Conservation (phyloP, 2,113 vertebrate species). For the Atlantisia rogersi region DNA sequence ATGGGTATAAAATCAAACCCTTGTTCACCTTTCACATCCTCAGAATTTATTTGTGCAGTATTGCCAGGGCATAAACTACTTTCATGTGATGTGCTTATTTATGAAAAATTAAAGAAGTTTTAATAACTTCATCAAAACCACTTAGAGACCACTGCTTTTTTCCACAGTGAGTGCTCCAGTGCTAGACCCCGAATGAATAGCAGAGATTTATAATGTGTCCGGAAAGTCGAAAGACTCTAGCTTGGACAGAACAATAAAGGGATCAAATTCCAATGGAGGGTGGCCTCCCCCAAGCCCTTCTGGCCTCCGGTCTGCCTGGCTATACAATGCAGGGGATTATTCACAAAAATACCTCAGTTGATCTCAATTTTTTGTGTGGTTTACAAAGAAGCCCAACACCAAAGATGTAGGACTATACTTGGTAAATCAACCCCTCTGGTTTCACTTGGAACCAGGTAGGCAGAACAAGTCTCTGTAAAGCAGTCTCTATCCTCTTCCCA, state of each 20-base stretch:
- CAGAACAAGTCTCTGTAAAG: neutral
- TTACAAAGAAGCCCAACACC: neutral
- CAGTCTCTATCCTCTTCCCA: neutral
- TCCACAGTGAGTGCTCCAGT: neutral
- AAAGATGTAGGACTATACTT: neutral
- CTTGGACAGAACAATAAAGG: constrained; percentile 4
- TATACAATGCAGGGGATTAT: neutral
- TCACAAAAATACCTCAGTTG: neutral
- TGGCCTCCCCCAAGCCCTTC: neutral
- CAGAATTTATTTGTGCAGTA: neutral
- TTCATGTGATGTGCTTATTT: neutral
- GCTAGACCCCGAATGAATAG: neutral
- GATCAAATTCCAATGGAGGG: neutral
- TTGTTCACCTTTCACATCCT: neutral
- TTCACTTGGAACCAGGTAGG: neutral
- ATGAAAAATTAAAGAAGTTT: neutral
- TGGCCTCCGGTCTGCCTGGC: neutral
- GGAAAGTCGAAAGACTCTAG: neutral
- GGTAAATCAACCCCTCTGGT: neutral
- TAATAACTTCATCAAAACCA: neutral
- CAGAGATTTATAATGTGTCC: neutral
- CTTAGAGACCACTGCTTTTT: neutral
- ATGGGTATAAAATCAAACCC: neutral
- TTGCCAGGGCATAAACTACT: neutral
- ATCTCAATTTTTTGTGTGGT: neutral